Conservation (phyloP, 2,888 invertebrate genomes). For the Mycalesis mineus region DNA sequence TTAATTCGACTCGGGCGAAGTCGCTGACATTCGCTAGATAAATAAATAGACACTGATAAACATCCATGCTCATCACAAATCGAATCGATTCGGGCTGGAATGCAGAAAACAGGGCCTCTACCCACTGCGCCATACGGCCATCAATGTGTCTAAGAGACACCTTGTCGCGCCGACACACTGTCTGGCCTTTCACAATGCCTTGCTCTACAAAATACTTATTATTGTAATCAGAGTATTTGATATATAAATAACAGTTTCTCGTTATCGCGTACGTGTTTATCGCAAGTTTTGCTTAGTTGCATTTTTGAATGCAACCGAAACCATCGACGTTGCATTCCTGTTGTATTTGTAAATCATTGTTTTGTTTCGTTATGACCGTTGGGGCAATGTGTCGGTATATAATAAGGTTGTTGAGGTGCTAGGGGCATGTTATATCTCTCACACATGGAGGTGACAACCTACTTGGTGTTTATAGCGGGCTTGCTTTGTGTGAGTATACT, state of each 20-base stretch:
- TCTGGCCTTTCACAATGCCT: too few relatives aligned
- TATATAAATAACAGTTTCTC: conserved; percentile 16
- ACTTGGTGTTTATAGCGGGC: conserved; percentile 45
- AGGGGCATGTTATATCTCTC: conserved; percentile 40
- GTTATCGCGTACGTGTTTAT: conserved; percentile 28
- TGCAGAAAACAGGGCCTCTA: too few relatives aligned
- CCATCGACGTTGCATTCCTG: conserved; percentile 24
- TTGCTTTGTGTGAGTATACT: conserved; percentile 49
- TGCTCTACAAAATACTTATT: neutral
- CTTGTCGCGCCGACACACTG: too few relatives aligned
- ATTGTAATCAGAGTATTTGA: neutral
- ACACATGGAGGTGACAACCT: conserved; percentile 47
- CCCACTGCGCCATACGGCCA: too few relatives aligned
- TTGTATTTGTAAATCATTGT: conserved; percentile 30
- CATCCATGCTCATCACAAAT: too few relatives aligned
- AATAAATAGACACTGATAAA: too few relatives aligned
- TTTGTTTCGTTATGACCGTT: conserved; percentile 12
- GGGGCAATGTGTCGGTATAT: conserved; percentile 58
- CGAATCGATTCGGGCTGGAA: too few relatives aligned
- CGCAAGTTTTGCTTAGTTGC: conserved; percentile 25
- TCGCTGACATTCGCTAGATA: too few relatives aligned
- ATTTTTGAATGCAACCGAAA: conserved; percentile 33
- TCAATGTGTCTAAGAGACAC: too few relatives aligned
- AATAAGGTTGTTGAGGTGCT: conserved; percentile 34
- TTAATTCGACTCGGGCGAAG: too few relatives aligned